Evolutionary conservation across 2,797 vertebrate genomes (phyloP).

Genomic region (Eulemur coronatus): DNA sequence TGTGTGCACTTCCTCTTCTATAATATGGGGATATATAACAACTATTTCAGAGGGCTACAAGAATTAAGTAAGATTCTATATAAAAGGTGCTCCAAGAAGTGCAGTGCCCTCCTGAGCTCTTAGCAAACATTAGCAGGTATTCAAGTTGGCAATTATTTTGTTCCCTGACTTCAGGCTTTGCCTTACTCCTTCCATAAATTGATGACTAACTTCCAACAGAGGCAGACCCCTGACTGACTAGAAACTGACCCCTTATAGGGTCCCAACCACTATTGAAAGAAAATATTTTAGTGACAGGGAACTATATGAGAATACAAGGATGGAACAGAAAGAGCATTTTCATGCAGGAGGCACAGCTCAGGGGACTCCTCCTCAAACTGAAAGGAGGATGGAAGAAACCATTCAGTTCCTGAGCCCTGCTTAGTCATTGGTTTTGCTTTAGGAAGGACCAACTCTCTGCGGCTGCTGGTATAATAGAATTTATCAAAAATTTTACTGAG

Average conservation of each 20-base stretch:
- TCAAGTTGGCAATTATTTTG: background rate
- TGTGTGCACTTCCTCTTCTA: background rate
- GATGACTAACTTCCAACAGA: background rate
- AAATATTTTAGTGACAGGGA: background rate
- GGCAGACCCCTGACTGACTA: background rate
- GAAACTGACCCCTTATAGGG: background rate
- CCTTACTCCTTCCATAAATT: background rate
- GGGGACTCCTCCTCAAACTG: background rate
- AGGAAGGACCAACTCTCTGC: background rate
- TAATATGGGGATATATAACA: background rate
- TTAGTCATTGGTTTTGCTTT: background rate
- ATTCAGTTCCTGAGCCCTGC: too few relatives aligned
- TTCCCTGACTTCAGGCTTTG: background rate
- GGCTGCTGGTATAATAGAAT: background rate
- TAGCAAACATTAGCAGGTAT: background rate
- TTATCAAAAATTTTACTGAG: background rate
- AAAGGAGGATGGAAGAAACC: background rate
- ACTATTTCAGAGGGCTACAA: background rate
- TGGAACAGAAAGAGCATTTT: background rate
- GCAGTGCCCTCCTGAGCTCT: background rate
- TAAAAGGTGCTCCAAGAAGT: background rate
- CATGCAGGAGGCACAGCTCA: background rate
- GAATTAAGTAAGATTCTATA: background rate
- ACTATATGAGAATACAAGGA: background rate
- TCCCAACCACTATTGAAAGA: background rate